Conservation (phyloP, 2,797 vertebrate genomes). For the Macropus fuliginosus region DNA sequence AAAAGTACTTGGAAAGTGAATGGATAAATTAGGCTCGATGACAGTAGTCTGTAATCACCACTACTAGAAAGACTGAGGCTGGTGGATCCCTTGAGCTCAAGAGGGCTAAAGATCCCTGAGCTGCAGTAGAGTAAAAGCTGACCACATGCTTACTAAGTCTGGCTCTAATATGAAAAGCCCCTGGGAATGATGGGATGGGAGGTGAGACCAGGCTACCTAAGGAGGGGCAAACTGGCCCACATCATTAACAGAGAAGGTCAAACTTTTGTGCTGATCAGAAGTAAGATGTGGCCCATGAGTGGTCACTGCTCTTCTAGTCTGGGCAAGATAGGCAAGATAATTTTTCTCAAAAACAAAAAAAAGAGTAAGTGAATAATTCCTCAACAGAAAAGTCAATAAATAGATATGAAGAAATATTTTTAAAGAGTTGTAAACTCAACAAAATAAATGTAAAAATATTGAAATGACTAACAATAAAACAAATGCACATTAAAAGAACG, state of each 20-base stretch:
- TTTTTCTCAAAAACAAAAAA: background rate
- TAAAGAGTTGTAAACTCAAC: constrained; percentile 27
- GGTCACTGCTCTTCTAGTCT: background rate
- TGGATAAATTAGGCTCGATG: background rate
- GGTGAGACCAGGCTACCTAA: background rate
- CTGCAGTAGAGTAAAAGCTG: background rate
- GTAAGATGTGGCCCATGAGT: background rate
- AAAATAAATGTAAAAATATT: constrained; percentile 30
- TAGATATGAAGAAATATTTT: constrained; percentile 23
- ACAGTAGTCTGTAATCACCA: background rate
- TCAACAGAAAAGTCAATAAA: constrained; percentile 42
- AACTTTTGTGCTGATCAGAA: background rate
- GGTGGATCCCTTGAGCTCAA: background rate
- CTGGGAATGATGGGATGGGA: background rate
- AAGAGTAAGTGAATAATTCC: constrained; percentile 26
- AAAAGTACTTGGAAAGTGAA: background rate
- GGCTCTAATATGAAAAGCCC: background rate
- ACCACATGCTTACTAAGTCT: background rate
- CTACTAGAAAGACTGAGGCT: background rate
- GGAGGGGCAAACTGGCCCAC: background rate
- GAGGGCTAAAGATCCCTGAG: background rate
- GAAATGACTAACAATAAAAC: constrained; percentile 32
- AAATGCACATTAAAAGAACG: constrained; percentile 23
- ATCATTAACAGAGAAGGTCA: background rate
- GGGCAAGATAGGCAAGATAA: background rate